Conservation (phyloP, 2,113 vertebrate species). For the Ifrita kowaldi region DNA sequence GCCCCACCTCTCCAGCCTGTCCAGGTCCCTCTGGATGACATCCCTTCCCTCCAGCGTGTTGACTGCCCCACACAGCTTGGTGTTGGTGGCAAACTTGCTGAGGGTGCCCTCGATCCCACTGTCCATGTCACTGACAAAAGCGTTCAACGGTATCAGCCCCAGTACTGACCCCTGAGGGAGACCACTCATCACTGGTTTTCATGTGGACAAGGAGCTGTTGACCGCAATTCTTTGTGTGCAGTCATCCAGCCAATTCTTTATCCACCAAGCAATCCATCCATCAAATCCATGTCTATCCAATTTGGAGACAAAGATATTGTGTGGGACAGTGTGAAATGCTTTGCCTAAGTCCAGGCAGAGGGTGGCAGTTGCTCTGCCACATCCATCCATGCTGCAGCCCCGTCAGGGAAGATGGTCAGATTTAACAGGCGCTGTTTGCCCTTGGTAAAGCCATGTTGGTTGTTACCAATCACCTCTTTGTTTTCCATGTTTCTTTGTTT, state of each 20-base stretch:
- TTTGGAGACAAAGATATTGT: rapidly evolving
- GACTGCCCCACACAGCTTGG: too few species aligned
- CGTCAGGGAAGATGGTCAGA: background rate
- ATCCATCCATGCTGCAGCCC: background rate
- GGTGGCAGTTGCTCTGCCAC: background rate
- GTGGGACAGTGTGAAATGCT: background rate
- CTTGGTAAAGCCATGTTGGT: background rate
- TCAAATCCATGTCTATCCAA: background rate
- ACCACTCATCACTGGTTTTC: background rate
- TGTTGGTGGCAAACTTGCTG: background rate
- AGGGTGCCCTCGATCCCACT: background rate
- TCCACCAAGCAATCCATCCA: background rate
- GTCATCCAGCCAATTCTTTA: background rate
- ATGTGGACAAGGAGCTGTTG: background rate
- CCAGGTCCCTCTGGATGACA: background rate
- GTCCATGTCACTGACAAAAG: background rate
- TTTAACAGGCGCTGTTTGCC: background rate
- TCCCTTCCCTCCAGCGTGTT: rapidly evolving
- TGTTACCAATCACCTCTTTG: background rate
- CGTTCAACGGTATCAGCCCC: rapidly evolving
- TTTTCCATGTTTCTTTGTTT: background rate
- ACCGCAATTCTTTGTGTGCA: rapidly evolving
- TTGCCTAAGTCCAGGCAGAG: background rate
- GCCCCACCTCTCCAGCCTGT: background rate
- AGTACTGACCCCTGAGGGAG: background rate